These are phyloP conservation scores for Gila robusta DNA, from an alignment of 2,797 vertebrate genomes.

Conservation along the genomic window DNA sequence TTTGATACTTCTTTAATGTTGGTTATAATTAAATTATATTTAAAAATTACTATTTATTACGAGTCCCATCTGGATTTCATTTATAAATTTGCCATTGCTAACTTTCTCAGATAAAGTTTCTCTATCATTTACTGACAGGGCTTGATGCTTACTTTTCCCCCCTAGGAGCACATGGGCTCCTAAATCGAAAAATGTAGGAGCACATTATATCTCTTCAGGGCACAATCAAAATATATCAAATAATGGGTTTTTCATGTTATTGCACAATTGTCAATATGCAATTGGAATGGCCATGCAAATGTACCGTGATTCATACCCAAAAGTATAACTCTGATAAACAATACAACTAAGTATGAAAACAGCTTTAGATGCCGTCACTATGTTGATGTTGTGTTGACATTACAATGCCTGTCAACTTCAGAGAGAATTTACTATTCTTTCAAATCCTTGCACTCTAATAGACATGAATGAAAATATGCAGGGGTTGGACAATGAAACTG, in stretches of 20 bases:
- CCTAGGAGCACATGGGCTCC: too few relatives aligned
- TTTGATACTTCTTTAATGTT: not conserved
- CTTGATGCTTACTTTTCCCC: not conserved
- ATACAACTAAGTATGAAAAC: not conserved
- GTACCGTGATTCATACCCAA: not conserved
- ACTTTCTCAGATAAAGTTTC: not conserved
- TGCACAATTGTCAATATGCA: not conserved
- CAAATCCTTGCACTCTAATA: not conserved
- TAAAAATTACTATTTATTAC: not conserved
- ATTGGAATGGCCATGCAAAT: not conserved
- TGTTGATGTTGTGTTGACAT: not conserved
- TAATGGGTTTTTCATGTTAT: not conserved
- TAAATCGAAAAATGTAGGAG: too few relatives aligned
- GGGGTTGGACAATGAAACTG: not conserved
- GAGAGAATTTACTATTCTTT: not conserved
- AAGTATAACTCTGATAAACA: not conserved
- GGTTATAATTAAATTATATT: not conserved
- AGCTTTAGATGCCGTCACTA: not conserved
- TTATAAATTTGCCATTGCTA: not conserved
- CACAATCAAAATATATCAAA: not conserved
- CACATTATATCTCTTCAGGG: too few relatives aligned
- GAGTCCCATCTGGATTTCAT: not conserved
- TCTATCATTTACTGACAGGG: not conserved
- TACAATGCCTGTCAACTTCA: not conserved
- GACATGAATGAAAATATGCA: not conserved